Conservation (phyloP, 2,888 invertebrate species). For the Serrognathus titanus region DNA sequence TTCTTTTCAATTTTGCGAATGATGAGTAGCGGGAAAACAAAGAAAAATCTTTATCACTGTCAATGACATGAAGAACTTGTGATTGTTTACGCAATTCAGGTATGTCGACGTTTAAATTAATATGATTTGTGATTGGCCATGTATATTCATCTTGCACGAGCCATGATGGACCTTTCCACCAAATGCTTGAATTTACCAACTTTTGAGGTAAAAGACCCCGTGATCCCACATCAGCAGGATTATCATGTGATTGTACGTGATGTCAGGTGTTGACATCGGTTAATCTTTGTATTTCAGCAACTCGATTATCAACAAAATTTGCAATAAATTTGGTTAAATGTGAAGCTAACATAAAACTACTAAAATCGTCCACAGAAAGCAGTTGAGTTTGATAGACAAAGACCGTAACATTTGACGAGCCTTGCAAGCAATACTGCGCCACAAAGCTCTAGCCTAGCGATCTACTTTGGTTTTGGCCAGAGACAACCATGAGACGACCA, state of each 20-base stretch:
- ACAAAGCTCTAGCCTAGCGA: slow-evolving; percentile 14
- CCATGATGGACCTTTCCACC: no score
- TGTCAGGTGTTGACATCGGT: slow-evolving; percentile 4
- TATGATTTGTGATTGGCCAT: no score
- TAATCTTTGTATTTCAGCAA: slow-evolving; percentile 10
- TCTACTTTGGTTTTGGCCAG: slow-evolving; percentile 8
- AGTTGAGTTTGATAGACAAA: not conserved
- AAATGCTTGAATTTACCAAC: no score
- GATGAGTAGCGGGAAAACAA: no score
- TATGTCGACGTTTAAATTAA: no score
- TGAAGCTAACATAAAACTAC: slow-evolving; percentile 7
- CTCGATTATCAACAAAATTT: slow-evolving; percentile 8
- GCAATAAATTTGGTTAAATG: slow-evolving; percentile 4
- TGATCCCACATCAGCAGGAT: slow-evolving; percentile 10
- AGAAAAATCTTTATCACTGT: no score
- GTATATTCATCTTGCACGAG: no score
- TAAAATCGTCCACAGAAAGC: slow-evolving; percentile 8
- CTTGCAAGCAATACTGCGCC: slow-evolving; percentile 8
- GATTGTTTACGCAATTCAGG: no score
- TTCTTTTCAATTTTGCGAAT: no score
- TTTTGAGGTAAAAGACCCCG: no score
- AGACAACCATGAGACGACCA: no score
- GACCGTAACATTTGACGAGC: slow-evolving; percentile 1
- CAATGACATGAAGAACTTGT: no score
- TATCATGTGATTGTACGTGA: slow-evolving; percentile 8